Evolutionary conservation across 2,113 vertebrate genomes (phyloP), one percentile per base, ranked within the genome.

Genomic region (Narcine bancroftii): DNA sequence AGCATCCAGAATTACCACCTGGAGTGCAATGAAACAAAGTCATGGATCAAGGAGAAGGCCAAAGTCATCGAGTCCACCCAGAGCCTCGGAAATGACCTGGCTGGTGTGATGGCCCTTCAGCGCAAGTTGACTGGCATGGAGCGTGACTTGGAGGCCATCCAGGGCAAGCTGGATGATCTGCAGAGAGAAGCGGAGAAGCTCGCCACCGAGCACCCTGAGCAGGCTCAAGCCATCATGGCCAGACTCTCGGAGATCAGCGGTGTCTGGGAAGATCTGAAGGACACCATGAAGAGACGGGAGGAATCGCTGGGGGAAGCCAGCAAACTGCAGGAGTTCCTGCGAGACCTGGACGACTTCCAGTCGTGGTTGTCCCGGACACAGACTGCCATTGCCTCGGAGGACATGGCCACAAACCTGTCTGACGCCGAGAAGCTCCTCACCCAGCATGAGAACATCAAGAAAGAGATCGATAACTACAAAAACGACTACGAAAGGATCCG

Each of bases 41-140:
- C 96, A 42, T 99, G 98, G 98, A 99, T 99, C 97, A 96, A 96
- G 93, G 98, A 99, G 93, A 99, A 99, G 95, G 98, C 97, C 91
- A 98, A 99, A 81, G 97, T 98, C 69, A 98, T 99, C 2, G 98
- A 99, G 94, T 98, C 98, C 36, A 99, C 98, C 0, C 97, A 98
- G 93, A 95, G 96, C 45, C 94, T 98, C 93, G 98, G 98, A 93
- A 98, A 98, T 0, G 98, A 99, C 94, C 95, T 98, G 93, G 97
- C 97, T 0, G 98, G 98, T 0, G 97, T 99, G 92, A 96, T 97
- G 96, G 97, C 98, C 0, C 95, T 99, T 63, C 98, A 99, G 93
- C 96, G 97, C 21, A 99, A 99, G 93, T 97, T 99, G 71, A 96
- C 98, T 0, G 98, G 98, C 92, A 97, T 98, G 93, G 97, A 98